Percentiles rank a stretch among this genome's conserved stretches.
These are phyloP conservation scores for Trachythela sp. DNA, from an alignment of 64 coral and sea anemone genomes.

Conservation along the genomic window DNA sequence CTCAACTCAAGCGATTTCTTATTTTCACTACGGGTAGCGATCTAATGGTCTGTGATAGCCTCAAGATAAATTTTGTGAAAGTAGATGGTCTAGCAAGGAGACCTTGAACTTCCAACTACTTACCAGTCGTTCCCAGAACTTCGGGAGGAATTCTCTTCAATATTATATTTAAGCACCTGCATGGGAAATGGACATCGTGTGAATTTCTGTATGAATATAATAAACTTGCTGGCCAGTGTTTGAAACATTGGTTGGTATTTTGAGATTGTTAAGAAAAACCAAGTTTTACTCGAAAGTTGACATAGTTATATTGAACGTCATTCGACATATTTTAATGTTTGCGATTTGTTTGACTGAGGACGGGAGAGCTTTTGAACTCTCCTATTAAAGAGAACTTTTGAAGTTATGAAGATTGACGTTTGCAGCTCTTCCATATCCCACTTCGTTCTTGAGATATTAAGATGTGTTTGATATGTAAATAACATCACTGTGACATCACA, in stretches of 20 bases:
- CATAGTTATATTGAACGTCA: background rate
- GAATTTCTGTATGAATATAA: background rate
- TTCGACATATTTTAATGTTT: background rate
- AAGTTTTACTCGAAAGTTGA: background rate
- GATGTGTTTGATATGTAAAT: too few species aligned
- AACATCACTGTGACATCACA: too few species aligned
- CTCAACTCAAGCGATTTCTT: background rate
- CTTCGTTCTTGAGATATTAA: too few species aligned
- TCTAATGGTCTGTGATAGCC: background rate
- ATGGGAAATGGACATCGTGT: slow-evolving; percentile 18
- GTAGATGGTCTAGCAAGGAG: background rate
- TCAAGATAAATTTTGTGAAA: background rate
- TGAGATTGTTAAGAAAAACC: background rate
- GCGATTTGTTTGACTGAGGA: background rate
- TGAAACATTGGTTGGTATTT: background rate
- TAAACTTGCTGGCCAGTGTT: too few species aligned
- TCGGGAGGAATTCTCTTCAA: background rate
- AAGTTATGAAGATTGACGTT: too few species aligned
- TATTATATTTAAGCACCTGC: background rate
- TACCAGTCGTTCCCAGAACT: slow-evolving; percentile 8
- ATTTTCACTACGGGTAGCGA: background rate
- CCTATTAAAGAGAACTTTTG: background rate
- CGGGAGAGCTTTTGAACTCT: background rate
- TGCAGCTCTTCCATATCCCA: too few species aligned
- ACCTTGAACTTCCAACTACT: background rate